Conservation (phyloP, 2,797 vertebrate species). For the Percopsis omiscomaycus region DNA sequence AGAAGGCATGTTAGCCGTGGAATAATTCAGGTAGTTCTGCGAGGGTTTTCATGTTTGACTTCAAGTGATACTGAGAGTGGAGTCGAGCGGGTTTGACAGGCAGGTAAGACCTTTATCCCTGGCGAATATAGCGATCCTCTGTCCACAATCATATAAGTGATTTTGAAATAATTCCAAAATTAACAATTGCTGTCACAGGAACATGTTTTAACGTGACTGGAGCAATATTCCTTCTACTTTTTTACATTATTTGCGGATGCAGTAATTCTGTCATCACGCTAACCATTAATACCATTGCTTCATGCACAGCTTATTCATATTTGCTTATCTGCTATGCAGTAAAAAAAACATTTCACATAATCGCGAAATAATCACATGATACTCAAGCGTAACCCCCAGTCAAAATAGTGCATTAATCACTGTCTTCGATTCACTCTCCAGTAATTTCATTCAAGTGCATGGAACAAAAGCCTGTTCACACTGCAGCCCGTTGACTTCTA, state of each 20-base stretch:
- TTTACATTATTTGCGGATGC: too few species aligned
- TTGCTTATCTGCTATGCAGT: slow-evolving; percentile 17
- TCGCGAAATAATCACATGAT: slow-evolving; percentile 44
- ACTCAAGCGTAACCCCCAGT: slow-evolving; percentile 41
- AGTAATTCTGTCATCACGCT: too few species aligned
- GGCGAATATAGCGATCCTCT: not conserved
- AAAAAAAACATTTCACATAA: slow-evolving; percentile 43
- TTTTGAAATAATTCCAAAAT: too few species aligned
- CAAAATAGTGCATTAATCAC: slow-evolving; percentile 55
- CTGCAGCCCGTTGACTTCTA: slow-evolving; percentile 29
- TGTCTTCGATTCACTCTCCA: slow-evolving; percentile 44
- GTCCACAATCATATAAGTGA: too few species aligned
- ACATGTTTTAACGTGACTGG: too few species aligned
- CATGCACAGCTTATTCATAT: slow-evolving; percentile 2
- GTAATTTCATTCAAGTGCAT: slow-evolving; percentile 36
- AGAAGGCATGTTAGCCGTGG: not conserved
- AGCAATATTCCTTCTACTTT: too few species aligned
- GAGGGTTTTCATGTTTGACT: slow-evolving; percentile 3
- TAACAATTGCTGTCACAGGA: too few species aligned
- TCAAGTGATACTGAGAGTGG: not conserved
- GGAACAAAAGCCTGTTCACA: slow-evolving; percentile 37
- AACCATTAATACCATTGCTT: not conserved
- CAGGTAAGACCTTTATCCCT: too few species aligned
- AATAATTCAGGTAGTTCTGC: slow-evolving; percentile 14
- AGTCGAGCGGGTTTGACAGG: not conserved